A percentile compares a stretch with the other conserved stretches of the same genome.
These are phyloP conservation scores for Mugil cephalus DNA, from an alignment of 2,113 vertebrate species.

Conservation along the genomic window DNA sequence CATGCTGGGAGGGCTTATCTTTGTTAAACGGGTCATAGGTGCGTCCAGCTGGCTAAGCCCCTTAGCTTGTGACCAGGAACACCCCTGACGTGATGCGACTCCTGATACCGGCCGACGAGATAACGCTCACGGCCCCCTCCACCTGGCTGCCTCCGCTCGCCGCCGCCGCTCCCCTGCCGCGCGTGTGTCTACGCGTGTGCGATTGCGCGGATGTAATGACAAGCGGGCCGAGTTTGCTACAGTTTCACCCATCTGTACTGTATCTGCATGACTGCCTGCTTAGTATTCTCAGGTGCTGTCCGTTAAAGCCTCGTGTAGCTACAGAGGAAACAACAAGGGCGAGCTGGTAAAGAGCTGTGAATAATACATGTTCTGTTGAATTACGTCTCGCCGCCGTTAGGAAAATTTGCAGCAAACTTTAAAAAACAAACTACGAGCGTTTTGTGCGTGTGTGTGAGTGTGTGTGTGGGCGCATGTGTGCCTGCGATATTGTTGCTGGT, in stretches of 20 bases:
- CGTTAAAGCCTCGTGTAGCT: conserved; percentile 33
- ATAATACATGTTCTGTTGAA: conserved; percentile 65
- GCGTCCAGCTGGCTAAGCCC: conserved; percentile 68
- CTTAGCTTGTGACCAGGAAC: conserved; percentile 66
- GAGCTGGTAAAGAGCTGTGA: conserved; percentile 55
- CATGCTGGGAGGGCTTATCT: conserved; percentile 64
- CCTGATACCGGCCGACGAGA: conserved; percentile 61
- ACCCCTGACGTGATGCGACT: conserved; percentile 67
- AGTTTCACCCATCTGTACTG: conserved; percentile 54
- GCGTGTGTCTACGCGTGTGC: not conserved
- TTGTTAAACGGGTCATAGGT: conserved; percentile 67
- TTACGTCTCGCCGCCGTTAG: conserved; percentile 58
- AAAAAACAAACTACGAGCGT: conserved; percentile 11
- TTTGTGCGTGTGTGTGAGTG: conserved; percentile 2
- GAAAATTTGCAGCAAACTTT: conserved; percentile 34
- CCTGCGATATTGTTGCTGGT: conserved; percentile 34
- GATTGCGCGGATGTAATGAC: conserved; percentile 29
- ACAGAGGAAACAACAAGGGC: conserved; percentile 48
- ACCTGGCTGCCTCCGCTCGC: conserved; percentile 35
- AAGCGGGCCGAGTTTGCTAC: conserved; percentile 35
- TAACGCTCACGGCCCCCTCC: conserved; percentile 41
- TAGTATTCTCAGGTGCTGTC: conserved; percentile 62
- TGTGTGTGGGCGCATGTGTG: conserved; percentile 18
- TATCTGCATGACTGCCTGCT: conserved; percentile 56
- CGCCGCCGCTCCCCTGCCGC: conserved; percentile 8